Conservation (phyloP, 1,140 invertebrate genomes). For the Listronotus bonariensis region DNA sequence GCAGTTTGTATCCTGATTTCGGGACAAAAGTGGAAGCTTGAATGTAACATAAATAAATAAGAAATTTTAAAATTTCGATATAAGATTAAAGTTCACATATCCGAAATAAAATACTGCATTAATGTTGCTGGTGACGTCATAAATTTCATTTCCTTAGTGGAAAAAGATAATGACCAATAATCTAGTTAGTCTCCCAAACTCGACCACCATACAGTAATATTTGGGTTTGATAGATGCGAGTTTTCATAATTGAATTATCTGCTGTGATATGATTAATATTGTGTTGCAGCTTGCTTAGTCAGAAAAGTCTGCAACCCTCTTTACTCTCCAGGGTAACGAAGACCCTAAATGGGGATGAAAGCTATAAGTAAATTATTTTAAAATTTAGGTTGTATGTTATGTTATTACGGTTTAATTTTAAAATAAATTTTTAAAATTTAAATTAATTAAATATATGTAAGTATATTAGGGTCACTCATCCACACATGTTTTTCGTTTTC, state of each 20-base stretch:
- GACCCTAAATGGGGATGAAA: not conserved
- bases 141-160: not conserved
- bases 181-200: conserved; percentile 17
- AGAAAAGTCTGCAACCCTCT: conserved; percentile 19
- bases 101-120: no score
- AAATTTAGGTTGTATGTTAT: not conserved
- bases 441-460: no score
- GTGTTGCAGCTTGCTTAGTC: conserved; percentile 17
- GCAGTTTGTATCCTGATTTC: no score
- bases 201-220: conserved; percentile 18
- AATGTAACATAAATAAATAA: no score
- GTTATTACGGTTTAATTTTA: not conserved
- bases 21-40: no score
- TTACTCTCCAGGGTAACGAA: not conserved
- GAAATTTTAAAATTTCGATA: no score
- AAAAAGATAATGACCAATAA: conserved; percentile 10
- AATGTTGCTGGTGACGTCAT: no score
- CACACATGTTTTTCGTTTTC: no score
- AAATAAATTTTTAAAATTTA: no score
- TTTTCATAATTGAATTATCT: conserved; percentile 15
- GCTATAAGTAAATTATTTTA: conserved; percentile 4
- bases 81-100: no score
- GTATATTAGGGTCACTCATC: no score
- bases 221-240: conserved; percentile 21
- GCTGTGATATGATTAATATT: conserved; percentile 23